Base-by-base conservation (phyloP, 1,140 invertebrate genomes). In the Rhyzopertha dominica region DNA sequence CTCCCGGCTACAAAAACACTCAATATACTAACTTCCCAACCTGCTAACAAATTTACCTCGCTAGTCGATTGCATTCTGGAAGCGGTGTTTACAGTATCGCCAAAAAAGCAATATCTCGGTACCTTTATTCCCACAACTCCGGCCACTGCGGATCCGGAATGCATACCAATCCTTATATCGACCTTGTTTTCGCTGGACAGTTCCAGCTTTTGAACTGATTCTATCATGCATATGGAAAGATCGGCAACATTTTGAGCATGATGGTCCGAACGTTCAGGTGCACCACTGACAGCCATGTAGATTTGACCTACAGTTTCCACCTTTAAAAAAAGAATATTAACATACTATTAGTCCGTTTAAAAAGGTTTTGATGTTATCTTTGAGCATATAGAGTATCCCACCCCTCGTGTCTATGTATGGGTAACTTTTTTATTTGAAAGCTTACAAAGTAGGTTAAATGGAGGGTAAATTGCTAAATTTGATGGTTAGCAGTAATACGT, bases 251-350 rank as follows among this genome's bases (percentile, higher is more conserved):
- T 81, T 51, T 80, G 75, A 0, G 89, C 87, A 62, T 96, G 92
- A 32, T 80, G 69, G 7, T 80, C 76, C 28, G 77, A 79, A 16
- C 76, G 71, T 54, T 94, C 84, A 0, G 89, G 88, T 1, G 87
- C 87, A 0, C 89, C 89, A 16, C 85, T 85, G 0, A 89, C 87
- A 9, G 86, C 79, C 87, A 92, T 90, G 58, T 92, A 92, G 23
- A 89, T 81, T 50, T 84, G 80, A 12, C 87, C 87, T 5, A 91
- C 85, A 0, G 89, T 92, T 68, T 92, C 88, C 16, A 92, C 87
- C 82, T 90, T 66, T 51, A 43, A 44, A 42, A 51, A 28, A 52
- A 16, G 23, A 25, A 32, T n/a, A n/a, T n/a, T n/a, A n/a, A n/a
- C n/a, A n/a, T n/a, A n/a, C n/a, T n/a, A n/a, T n/a, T n/a, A n/a